Evolutionary conservation across 1,140 invertebrate species (phyloP), one percentile per base, ranked within the genome.

Genomic region (Trichonephila clavipes): DNA sequence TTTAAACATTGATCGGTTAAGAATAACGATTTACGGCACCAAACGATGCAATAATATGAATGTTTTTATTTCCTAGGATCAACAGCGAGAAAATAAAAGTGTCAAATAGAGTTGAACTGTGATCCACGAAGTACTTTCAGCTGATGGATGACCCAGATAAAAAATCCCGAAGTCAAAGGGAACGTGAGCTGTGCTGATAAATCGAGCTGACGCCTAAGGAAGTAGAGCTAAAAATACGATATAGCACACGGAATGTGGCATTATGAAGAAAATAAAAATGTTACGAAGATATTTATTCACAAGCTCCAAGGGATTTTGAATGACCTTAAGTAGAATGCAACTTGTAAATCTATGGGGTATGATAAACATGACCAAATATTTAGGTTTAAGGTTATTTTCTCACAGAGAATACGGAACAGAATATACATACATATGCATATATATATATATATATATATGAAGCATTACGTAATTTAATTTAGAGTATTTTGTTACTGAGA

Each of bases 31-130:
- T 59, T 59, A 59, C 72, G 72, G 28, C 14, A 40, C 14, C 72
- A 83, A 83, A 24, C 82, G 40, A 44, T 59, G 82, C 82, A 83
- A 59, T 44, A 83, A 83, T 58, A 83, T 83, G 44, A 58, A 58
- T 83, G 44, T 83, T 83, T 83, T 83, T 59, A 21, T 83, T 83
- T 18, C 19, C 10, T 21, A 59, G 82, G 82, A 83, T 83, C 82
- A 83, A 83, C 82, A 83, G 44, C 82, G 51, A 51, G 51, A 44
- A 83, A 83, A 83, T 59, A 58, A 83, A 83, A 83, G 82, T 58
- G 82, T 44, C 82, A 83, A 58, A 83, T 83, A 83, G 82, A 83
- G 58, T 83, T 83, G 82, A 83, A 83, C 82, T 83, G 82, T 59
- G 82, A 83, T 83, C 82, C 82, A 59, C 44, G n/a, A 83, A 83